A percentile compares a stretch with the other conserved stretches of the same genome.
These are phyloP conservation scores for Cistogaster globosa DNA, from an alignment of 2,888 invertebrate genomes.

Conservation along the genomic window DNA sequence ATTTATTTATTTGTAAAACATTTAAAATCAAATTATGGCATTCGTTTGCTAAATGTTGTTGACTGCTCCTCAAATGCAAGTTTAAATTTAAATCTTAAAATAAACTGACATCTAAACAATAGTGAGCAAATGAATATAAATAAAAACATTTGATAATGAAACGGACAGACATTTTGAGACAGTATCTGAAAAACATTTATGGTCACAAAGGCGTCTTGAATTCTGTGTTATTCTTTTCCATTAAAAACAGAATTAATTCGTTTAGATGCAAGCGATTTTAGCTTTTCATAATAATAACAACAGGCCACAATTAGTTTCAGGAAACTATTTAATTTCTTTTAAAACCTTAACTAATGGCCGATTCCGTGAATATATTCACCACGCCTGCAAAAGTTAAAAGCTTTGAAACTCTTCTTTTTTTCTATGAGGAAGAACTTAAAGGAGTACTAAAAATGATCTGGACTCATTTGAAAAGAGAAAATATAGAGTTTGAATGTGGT, in stretches of 20 bases:
- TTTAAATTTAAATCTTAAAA: conserved; percentile 31
- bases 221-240: not conserved
- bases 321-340: not conserved
- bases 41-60: conserved; percentile 37
- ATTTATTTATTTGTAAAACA: conserved; percentile 34
- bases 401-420: too few species aligned
- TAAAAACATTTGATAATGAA: conserved; percentile 2
- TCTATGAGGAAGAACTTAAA: too few species aligned
- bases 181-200: conserved; percentile 7
- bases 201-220: conserved; percentile 7
- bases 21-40: conserved; percentile 31
- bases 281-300: not conserved
- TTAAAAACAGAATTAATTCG: conserved; percentile 1
- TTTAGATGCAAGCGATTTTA: conserved; percentile 1
- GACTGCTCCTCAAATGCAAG: conserved; percentile 5
- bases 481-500: too few species aligned
- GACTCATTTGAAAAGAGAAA: too few species aligned
- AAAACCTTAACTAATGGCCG: too few species aligned
- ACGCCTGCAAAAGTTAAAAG: too few species aligned
- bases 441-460: too few species aligned
- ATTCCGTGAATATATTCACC: too few species aligned
- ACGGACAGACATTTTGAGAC: not conserved
- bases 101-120: conserved; percentile 28
- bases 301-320: not conserved
- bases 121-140: conserved; percentile 6